Conservation (phyloP, 2,888 invertebrate genomes). For the Pristionchus entomophagus region DNA sequence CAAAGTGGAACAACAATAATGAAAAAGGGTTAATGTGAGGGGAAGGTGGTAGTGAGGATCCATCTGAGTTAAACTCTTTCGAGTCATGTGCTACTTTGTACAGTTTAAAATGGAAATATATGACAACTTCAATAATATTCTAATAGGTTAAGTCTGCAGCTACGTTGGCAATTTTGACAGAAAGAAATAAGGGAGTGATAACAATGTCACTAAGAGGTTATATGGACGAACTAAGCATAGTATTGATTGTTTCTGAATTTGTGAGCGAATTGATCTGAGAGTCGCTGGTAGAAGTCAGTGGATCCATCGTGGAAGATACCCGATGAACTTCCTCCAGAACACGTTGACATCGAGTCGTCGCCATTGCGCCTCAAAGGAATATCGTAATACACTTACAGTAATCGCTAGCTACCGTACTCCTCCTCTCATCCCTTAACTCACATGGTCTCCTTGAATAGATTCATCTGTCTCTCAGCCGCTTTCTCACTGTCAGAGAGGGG, state of each 20-base stretch:
- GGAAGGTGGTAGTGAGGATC: not conserved
- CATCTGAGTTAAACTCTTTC: not conserved
- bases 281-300: not conserved
- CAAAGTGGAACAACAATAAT: not conserved
- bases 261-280: constrained; percentile 1
- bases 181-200: too few species aligned
- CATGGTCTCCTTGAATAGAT: constrained; percentile 19
- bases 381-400: not conserved
- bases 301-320: not conserved
- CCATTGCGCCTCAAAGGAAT: not conserved
- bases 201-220: too few species aligned
- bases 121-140: too few species aligned
- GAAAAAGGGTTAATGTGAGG: not conserved
- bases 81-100: not conserved
- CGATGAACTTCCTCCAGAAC: not conserved
- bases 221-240: constrained; percentile 23
- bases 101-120: not conserved
- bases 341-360: constrained; percentile 8
- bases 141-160: too few species aligned
- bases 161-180: too few species aligned
- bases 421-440: not conserved
- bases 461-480: constrained; percentile 28
- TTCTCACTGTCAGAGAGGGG: constrained; percentile 38
- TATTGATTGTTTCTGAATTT: constrained; percentile 5
- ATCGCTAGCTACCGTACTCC: not conserved